Base-by-base conservation (phyloP, 1,140 invertebrate species). In the Dryas iulia region DNA sequence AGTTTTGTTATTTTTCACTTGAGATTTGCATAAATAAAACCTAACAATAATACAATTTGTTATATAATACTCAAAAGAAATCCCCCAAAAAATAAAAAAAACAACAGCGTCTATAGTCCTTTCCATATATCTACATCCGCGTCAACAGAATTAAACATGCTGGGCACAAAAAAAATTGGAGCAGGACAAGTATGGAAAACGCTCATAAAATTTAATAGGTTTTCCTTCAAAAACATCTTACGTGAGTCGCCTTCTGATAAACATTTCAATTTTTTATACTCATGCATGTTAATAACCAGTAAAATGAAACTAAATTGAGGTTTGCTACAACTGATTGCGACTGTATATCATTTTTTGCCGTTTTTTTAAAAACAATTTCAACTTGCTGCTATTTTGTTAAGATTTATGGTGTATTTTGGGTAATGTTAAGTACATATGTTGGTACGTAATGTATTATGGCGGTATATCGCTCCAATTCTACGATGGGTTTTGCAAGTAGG, bases 171-270 rank as follows among this genome's bases (percentile, higher is more conserved):
- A 90, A 84, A 89, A 90, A 90, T 87, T 90, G 86, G 88, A 90
- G 88, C 88, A 90, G 77, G 76, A 78, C 86, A 74, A 81, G 84
- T 90, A 90, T 87, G 88, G 88, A 88, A 88, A 90, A 88, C 84
- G 82, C 77, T 80, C 86, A 87, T 89, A 89, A 90, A 90, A 90
- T 88, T 90, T 90, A 89, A 90, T 89, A 89, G 83, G 86, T 80
- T 90, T 89, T 87, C 86, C 88, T 79, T 81, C 83, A 87, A 89
- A 87, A 88, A 88, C 78, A 75, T 79, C 78, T 81, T 85, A 89
- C 86, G 85, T 90, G 87, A 81, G 76, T 35, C 25, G 88, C 61
- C 64, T 90, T 74, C 73, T 52, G 77, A 86, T 81, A 72, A 71
- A 71, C 71, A 79, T 82, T 77, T 59, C 66, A 68, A 69, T 76